These are phyloP conservation scores for Pyrocephalus nanus DNA, from an alignment of 2,797 vertebrate species.

Conservation along the genomic window DNA sequence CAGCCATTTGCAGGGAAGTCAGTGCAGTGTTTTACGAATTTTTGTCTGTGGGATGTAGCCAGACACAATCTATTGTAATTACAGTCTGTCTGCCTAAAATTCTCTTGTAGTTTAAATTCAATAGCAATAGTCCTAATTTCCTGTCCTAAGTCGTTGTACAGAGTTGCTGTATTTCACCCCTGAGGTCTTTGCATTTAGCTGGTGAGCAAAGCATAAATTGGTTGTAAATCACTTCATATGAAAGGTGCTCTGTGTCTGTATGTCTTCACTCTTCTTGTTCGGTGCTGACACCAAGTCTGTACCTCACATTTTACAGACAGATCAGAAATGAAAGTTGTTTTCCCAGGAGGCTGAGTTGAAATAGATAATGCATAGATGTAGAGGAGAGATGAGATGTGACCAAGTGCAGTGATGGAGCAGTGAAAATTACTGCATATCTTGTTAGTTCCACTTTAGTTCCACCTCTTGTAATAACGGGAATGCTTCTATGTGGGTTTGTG, in stretches of 20 bases:
- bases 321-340: neutral
- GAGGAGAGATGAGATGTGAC: neutral
- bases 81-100: conserved; percentile 29
- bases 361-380: neutral
- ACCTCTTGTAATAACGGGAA: neutral
- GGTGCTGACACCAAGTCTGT: neutral
- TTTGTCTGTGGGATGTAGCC: neutral
- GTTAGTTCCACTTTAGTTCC: conserved; percentile 6
- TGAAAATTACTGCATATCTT: neutral
- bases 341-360: neutral
- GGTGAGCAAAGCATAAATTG: conserved; percentile 6
- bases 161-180: conserved; percentile 21
- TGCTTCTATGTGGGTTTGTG: neutral
- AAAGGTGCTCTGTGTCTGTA: neutral
- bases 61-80: conserved; percentile 34
- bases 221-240: neutral
- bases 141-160: neutral
- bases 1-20: conserved; percentile 21
- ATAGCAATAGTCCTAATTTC: conserved; percentile 44
- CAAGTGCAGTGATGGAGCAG: neutral
- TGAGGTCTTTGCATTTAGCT: neutral
- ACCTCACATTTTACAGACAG: neutral
- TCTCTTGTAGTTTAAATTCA: conserved; percentile 34
- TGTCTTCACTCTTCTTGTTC: neutral
- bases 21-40: neutral